phyloP scores from a whole-genome alignment of 2,888 invertebrate species.

The Caenorhabditis drosophilae region DNA sequence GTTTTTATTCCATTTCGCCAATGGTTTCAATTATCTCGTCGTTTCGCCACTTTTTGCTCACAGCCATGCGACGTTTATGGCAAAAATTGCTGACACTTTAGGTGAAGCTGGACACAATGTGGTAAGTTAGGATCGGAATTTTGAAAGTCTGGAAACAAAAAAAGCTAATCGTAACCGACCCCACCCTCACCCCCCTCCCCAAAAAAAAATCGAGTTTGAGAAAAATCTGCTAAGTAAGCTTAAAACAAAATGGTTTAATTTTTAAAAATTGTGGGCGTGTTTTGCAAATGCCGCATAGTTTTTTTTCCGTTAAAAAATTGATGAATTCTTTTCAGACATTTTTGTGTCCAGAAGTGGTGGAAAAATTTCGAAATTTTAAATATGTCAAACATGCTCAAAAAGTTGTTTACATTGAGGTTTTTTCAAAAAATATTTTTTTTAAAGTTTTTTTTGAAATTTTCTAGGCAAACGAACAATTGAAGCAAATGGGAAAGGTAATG shows the following conservation, averaged over 20 bases:
- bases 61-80: constrained; percentile 40
- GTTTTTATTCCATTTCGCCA: not conserved
- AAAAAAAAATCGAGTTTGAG: no score
- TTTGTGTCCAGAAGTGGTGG: not conserved
- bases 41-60: constrained; percentile 34
- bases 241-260: no score
- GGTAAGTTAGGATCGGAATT: constrained; percentile 13
- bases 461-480: not conserved
- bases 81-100: constrained; percentile 31
- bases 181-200: no score
- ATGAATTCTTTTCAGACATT: not conserved
- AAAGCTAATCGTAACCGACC: no score
- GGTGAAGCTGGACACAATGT: constrained; percentile 44
- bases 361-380: not conserved
- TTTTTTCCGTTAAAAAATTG: no score
- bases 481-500: not conserved
- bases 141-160: no score
- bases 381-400: not conserved
- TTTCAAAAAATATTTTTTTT: not conserved
- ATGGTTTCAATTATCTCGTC: constrained; percentile 28
- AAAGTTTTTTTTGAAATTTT: not conserved
- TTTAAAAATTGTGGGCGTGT: no score
- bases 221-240: no score
- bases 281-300: no score
- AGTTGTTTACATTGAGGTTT: not conserved